Conservation (phyloP, 1,140 invertebrate genomes). For the Sycophila sp. region DNA sequence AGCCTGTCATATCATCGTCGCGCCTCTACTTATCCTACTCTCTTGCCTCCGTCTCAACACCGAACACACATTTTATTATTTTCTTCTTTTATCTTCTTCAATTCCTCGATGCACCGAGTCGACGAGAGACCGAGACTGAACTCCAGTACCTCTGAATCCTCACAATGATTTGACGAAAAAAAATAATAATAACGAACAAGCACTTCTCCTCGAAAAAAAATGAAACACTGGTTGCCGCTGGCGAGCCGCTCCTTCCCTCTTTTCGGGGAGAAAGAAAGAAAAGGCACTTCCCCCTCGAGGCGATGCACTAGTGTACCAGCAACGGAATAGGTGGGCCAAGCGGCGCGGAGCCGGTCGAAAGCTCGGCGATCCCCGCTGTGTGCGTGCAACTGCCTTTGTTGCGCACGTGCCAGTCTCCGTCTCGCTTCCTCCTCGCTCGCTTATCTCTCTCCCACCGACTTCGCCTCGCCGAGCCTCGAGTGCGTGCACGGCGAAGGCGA, state of each 20-base stretch:
- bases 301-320: neutral
- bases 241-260: too few relatives aligned
- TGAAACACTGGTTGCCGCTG: too few relatives aligned
- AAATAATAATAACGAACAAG: too few relatives aligned
- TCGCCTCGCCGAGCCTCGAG: conserved; percentile 7
- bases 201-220: too few relatives aligned
- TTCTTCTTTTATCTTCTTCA: neutral
- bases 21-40: conserved; percentile 45
- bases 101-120: too few relatives aligned
- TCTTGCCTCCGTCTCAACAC: too few relatives aligned
- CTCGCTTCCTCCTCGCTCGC: neutral
- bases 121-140: too few relatives aligned
- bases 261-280: neutral
- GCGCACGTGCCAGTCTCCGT: neutral
- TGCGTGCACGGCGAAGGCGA: too few relatives aligned
- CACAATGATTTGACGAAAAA: too few relatives aligned
- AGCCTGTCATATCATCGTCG: conserved; percentile 54
- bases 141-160: too few relatives aligned
- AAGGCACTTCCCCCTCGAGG: conserved; percentile 1
- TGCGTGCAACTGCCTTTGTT: too few relatives aligned
- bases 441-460: neutral
- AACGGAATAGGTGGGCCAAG: neutral
- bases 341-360: neutral
- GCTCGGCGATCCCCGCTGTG: too few relatives aligned
- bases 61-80: neutral